phyloP scores from a whole-genome alignment of 2,113 vertebrate species.

The Atherinomorus stipes region DNA sequence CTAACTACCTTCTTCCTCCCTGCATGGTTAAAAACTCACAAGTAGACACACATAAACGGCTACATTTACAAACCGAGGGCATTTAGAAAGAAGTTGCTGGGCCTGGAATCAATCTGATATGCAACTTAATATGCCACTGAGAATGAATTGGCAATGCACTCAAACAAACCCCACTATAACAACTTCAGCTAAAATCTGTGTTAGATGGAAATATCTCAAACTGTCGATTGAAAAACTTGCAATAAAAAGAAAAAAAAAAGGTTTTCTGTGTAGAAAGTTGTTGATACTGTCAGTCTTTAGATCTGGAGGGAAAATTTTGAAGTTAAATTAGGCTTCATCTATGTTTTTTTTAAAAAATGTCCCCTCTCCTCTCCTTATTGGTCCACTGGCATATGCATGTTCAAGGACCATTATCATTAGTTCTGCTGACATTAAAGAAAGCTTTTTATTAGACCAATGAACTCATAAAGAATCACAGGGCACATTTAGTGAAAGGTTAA shows the following conservation, averaged over 20 bases:
- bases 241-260: background rate
- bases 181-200: background rate
- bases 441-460: too few species aligned
- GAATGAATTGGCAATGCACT: constrained; percentile 32
- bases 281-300: too few species aligned
- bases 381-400: too few species aligned
- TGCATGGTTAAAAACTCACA: constrained; percentile 53
- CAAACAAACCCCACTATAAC: constrained; percentile 19
- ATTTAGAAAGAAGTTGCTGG: constrained; percentile 27
- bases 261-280: too few species aligned
- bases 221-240: background rate
- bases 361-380: too few species aligned
- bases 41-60: constrained; percentile 64
- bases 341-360: too few species aligned
- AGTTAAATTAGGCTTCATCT: too few species aligned
- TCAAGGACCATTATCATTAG: too few species aligned
- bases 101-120: constrained; percentile 41
- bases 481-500: too few species aligned
- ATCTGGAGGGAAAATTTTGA: too few species aligned
- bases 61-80: constrained; percentile 35
- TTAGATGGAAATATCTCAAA: background rate
- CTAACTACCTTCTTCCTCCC: constrained; percentile 76
- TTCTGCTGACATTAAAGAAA: too few species aligned
- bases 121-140: constrained; percentile 15
- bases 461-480: too few species aligned